Base-by-base conservation (phyloP, 2,113 vertebrate species). In the Varanus salvator region DNA sequence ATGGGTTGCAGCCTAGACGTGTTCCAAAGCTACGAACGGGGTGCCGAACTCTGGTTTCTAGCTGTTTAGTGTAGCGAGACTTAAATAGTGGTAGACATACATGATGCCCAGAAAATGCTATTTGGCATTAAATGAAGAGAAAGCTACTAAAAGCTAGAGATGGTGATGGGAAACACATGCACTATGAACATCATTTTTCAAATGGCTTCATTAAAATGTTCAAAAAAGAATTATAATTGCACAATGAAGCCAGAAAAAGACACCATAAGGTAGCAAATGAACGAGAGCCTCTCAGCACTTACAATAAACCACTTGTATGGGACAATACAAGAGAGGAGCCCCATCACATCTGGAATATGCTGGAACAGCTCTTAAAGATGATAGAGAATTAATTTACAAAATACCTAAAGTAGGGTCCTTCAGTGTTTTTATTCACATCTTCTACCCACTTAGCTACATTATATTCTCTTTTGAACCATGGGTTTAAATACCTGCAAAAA, bases 391-490 rank as follows among this genome's bases (percentile, higher is more conserved):
- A 97, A 97, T 98, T 97, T 97, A 97, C 97, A 95, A 97, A 98
- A 98, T 99, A 99, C 99, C 98, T 99, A 99, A 99, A 97, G 96
- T 97, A 99, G 93, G 98, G 98, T 99, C 98, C 98, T 98, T 98
- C 97, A 98, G 98, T 98, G 98, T 99, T 99, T 99, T 98, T 99
- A 99, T 99, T 99, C 98, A 99, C 99, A 99, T 99, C 99, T 99
- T 99, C 99, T 98, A 99, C 98, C 99, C 99, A 99, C 98, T 99
- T 99, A 99, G 99, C 99, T 99, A 99, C 98, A 99, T 98, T 99
- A 99, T 98, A 98, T 97, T 99, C 98, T 98, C 98, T 98, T 99
- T 99, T 99, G 99, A 98, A 98, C 98, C 98, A 98, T 97, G 99
- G 98, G 96, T 98, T 99, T 99, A 99, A 99, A 99, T 99, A 99